Evolutionary conservation across 2,113 vertebrate species (phyloP).

Genomic region (Platichthys stellatus): DNA sequence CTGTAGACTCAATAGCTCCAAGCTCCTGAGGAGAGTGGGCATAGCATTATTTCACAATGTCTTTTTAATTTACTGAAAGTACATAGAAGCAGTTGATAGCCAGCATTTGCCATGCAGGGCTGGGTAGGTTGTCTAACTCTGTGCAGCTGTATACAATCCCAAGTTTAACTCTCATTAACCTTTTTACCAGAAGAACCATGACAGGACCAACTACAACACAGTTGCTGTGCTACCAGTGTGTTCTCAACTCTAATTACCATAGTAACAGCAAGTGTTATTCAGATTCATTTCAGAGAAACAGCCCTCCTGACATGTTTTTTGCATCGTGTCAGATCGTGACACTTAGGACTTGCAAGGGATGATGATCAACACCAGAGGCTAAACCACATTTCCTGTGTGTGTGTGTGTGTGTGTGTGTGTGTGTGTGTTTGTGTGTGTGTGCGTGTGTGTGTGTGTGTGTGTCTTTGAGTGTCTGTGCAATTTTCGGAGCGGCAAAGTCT

Average conservation of each 20-base stretch:
- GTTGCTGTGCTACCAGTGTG: background rate
- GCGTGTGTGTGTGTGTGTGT: too few relatives aligned
- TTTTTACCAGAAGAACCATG: background rate
- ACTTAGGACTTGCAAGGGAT: background rate
- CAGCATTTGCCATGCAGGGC: too few relatives aligned
- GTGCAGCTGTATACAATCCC: background rate
- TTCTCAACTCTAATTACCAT: background rate
- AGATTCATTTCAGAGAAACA: background rate
- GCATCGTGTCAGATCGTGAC: conserved; percentile 1
- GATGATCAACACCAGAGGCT: background rate
- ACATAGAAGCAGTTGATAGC: too few relatives aligned
- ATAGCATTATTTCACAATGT: too few relatives aligned
- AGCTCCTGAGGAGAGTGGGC: too few relatives aligned
- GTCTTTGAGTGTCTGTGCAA: background rate
- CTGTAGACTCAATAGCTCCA: too few relatives aligned
- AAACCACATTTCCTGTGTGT: background rate
- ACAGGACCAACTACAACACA: background rate
- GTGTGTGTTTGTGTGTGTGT: too few relatives aligned
- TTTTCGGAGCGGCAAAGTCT: background rate
- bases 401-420: background rate
- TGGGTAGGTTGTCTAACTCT: too few relatives aligned
- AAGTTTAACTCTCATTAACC: background rate
- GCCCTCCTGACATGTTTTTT: conserved; percentile 4
- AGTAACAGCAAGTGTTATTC: background rate
- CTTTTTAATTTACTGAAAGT: background rate